Base-by-base conservation (phyloP, 2,797 vertebrate genomes). In the Aldrovandia affinis region DNA sequence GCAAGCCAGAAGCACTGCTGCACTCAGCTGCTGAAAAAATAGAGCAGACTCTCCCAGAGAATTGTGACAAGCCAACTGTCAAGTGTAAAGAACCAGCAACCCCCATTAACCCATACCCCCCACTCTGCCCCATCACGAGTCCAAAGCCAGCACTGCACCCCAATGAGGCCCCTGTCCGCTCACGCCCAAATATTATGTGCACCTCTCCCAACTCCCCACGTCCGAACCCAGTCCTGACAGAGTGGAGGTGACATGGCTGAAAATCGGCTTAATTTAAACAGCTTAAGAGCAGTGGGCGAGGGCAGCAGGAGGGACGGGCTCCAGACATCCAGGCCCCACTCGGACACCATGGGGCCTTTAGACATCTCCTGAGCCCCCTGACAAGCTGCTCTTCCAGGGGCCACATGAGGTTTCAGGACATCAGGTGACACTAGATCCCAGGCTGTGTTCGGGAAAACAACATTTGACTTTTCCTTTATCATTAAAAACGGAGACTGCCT, bases 191-290 rank as follows among this genome's bases (percentile, higher is more conserved):
- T 50, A 86, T 90, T 88, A 91, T 85, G 88, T 86, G 92, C 82
- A 87, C 89, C 78, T 88, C 75, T 55, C 30, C 10, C 63, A 42
- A 50, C 44, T 83, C 88, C 52, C 70, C 89, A 91, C 84, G 39
- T 68, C 65, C 25, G 83, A 87, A 30, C 65, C 89, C 84, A 90
- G 88, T 90, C 84, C 86, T 81, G 82, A 88, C 88, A 89, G 83
- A 88, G 85, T 61, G 83, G 50, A 88, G 55, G 86, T 87, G 86
- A 90, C 89, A 83, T 83, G 84, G 80, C 81, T 81, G 75, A 89
- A 91, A 92, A 92, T 91, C 89, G 84, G 91, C 89, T 93, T 92
- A 89, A 92, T 44, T 81, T 68, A 81, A n/a, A 81, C 65, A 73
- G 65, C 57, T 8, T 20, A 68, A 61, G 47, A 70, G 42, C 14